Percentiles rank a stretch among this genome's conserved stretches.
phyloP scores from a whole-genome alignment of 2,113 vertebrate species.

The Vulpes ferrilata region DNA sequence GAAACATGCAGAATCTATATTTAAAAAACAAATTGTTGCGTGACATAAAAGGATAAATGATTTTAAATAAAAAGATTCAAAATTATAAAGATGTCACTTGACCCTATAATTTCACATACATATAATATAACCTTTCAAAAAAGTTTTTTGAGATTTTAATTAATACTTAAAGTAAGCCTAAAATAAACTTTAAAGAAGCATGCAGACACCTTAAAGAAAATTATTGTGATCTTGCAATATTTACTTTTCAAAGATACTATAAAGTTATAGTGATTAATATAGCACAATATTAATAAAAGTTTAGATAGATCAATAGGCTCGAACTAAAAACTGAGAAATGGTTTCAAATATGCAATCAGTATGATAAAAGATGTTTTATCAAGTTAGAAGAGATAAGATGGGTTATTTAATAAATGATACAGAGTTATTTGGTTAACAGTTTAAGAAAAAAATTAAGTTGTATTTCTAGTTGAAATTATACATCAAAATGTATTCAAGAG shows the following conservation, averaged over 20 bases:
- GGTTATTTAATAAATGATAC: conserved; percentile 15
- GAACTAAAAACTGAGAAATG: conserved; percentile 11
- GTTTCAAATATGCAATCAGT: not conserved
- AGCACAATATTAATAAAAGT: conserved; percentile 12
- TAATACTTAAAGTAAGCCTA: not conserved
- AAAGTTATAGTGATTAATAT: not conserved
- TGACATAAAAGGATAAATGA: conserved; percentile 18
- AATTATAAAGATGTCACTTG: not conserved
- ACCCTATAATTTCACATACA: not conserved
- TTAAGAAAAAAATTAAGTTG: conserved; percentile 20
- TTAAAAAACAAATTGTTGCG: conserved; percentile 6
- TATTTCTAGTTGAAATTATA: conserved; percentile 28
- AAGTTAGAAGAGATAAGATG: not conserved
- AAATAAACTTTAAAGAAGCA: conserved; percentile 25
- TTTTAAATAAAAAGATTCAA: conserved; percentile 16
- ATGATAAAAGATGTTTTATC: not conserved
- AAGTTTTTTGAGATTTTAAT: conserved; percentile 28
- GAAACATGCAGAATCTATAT: not conserved
- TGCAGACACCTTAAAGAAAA: conserved; percentile 26
- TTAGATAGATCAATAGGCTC: conserved; percentile 10
- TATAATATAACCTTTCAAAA: not conserved
- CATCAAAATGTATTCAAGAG: conserved; percentile 48
- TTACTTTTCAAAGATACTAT: not conserved
- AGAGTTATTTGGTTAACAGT: conserved; percentile 3
- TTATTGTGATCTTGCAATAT: conserved; percentile 10